Conservation (phyloP, 2,888 invertebrate genomes). For the Papilio gigon region DNA sequence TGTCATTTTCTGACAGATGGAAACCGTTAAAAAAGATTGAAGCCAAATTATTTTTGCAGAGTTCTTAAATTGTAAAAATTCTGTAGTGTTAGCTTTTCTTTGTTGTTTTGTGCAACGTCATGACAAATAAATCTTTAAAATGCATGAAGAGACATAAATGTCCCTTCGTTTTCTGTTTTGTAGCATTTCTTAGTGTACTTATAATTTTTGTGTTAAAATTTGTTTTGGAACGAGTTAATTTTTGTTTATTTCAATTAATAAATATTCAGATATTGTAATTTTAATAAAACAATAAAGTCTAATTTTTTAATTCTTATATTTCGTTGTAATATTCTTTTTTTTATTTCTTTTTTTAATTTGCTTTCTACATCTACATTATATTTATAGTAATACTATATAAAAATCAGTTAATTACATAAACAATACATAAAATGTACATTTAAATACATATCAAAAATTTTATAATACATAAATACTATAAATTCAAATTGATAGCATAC, state of each 20-base stretch:
- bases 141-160: no score
- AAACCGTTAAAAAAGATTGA: no score
- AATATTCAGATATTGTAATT: background rate
- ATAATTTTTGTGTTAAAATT: no score
- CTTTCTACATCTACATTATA: constrained; percentile 60
- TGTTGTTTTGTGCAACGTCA: no score
- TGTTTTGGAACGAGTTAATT: no score
- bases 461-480: constrained; percentile 53
- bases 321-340: constrained; percentile 46
- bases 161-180: no score
- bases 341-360: constrained; percentile 56
- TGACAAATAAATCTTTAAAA: no score
- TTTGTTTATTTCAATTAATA: background rate
- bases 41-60: no score
- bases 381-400: constrained; percentile 58
- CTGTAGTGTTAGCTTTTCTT: no score
- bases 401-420: constrained; percentile 44
- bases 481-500: constrained; percentile 45
- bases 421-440: constrained; percentile 47
- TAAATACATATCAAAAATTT: constrained; percentile 47
- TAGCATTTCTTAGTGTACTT: no score
- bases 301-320: constrained; percentile 37
- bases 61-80: no score
- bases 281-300: constrained; percentile 13
- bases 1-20: no score